These are phyloP conservation scores for Phaethon lepturus DNA, from an alignment of 2,113 vertebrate species.

Conservation along the genomic window DNA sequence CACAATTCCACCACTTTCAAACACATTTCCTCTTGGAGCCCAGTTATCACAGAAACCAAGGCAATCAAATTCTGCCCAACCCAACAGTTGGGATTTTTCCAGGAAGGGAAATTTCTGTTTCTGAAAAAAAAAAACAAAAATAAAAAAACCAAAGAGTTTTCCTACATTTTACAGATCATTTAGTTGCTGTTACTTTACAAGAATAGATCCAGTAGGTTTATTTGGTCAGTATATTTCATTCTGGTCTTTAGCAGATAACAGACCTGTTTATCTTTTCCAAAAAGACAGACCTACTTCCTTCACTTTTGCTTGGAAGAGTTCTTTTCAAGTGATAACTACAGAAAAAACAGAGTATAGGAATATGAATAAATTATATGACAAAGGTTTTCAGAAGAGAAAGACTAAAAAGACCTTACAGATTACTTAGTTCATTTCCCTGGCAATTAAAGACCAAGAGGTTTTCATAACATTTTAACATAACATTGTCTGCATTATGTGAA, in stretches of 20 bases:
- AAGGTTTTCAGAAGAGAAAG: not conserved
- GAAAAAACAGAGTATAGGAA: not conserved
- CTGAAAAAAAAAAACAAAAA: not conserved
- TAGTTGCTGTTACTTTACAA: not conserved
- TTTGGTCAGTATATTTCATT: not conserved
- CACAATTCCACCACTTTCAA: not conserved
- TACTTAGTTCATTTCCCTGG: not conserved
- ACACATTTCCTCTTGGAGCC: not conserved
- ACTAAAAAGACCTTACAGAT: not conserved
- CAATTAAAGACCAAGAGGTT: not conserved
- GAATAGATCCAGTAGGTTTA: not conserved
- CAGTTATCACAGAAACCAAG: not conserved
- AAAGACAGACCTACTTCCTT: not conserved
- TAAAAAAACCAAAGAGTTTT: not conserved
- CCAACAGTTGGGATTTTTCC: not conserved
- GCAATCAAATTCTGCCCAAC: not conserved
- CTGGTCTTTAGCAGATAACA: not conserved
- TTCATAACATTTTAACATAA: not conserved
- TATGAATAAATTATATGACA: not conserved
- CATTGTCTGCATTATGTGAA: not conserved
- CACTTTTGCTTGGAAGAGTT: not conserved
- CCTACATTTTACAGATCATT: not conserved
- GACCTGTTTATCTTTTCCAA: not conserved
- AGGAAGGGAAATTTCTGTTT: not conserved
- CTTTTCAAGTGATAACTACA: not conserved